Evolutionary conservation across 2,113 vertebrate genomes (phyloP).

Genomic region (Tiliqua scincoides): DNA sequence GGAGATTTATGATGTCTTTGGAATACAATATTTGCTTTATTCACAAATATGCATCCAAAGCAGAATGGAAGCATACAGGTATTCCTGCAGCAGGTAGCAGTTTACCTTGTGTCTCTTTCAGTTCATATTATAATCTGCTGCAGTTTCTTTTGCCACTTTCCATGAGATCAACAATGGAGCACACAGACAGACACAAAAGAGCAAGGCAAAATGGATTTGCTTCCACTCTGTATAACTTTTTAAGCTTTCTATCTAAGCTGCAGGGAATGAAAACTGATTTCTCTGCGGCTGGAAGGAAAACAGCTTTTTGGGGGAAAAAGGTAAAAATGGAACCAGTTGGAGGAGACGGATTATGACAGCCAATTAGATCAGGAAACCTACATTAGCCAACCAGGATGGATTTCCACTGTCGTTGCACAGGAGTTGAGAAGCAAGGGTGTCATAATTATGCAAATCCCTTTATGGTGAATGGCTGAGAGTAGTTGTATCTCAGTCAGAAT

Average conservation of each 20-base stretch:
- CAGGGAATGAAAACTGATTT: constrained; percentile 28
- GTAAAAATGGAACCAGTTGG: neutral
- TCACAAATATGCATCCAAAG: too few species aligned
- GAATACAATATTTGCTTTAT: too few species aligned
- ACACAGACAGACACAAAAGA: neutral
- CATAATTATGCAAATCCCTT: constrained; percentile 46
- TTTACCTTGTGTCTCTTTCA: too few species aligned
- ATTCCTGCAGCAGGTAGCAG: too few species aligned
- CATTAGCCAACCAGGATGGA: constrained; percentile 30
- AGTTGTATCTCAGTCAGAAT: neutral
- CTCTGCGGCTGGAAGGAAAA: constrained; percentile 1
- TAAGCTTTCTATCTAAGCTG: constrained; percentile 16
- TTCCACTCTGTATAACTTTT: neutral
- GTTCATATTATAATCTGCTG: too few species aligned
- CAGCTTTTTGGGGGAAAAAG: constrained; percentile 3
- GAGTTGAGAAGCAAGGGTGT: constrained; percentile 52
- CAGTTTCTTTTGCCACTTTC: neutral
- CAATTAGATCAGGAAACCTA: constrained; percentile 30
- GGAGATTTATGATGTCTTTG: too few species aligned
- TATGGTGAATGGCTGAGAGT: constrained; percentile 15
- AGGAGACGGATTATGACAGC: constrained; percentile 38
- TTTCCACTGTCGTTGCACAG: constrained; percentile 34
- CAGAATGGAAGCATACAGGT: too few species aligned
- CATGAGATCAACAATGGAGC: neutral
- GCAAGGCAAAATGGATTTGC: neutral